Evolutionary conservation across 2,113 vertebrate species (phyloP), one percentile per base, ranked within the genome.

Genomic region (Tetrao urogallus): DNA sequence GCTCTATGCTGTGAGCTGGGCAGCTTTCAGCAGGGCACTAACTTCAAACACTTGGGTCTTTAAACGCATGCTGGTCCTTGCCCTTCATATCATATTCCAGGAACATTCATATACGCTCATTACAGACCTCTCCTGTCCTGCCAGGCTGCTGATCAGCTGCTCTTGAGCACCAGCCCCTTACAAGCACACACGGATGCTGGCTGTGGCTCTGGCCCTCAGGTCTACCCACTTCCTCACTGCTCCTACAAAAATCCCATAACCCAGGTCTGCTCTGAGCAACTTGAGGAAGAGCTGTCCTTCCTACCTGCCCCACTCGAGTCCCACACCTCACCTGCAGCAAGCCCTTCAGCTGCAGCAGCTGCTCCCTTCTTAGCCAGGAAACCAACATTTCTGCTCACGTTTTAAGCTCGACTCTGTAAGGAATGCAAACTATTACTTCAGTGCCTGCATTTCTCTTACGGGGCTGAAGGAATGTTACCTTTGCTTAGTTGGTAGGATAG

Each of bases 391-490:
- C 83, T 90, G 72, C 61, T 86, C 45, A 6, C 20, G 2, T 34
- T 58, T 76, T 45, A 27, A 79, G 66, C 54, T 6, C 4, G 72
- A 82, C 54, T 72, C 61, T 17, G 13, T 73, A 60, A 80, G 83
- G 88, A 91, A 82, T 52, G 56, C 32, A 69, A 90, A 88, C 25
- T 48, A 8, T 52, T 60, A 3, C 43, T 84, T 82, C 60, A 24
- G 48, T 67, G 57, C 71, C 54, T 83, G 47, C 25, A 30, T 82
- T 61, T 43, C 82, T 90, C 88, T 64, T 85, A 18, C 0, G 8
- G 70, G 67, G 27, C 83, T 84, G 65, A 56, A 74, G 77, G 24
- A 95, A 30, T n/a, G 18, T 34, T 96, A 78, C 93, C 94, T 92
- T 84, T 70, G 61, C 88, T 77, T 80, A 82, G 76, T 56, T 79